These are phyloP conservation scores for Acipenser oxyrinchus DNA, from an alignment of 2,797 vertebrate species.

Conservation along the genomic window DNA sequence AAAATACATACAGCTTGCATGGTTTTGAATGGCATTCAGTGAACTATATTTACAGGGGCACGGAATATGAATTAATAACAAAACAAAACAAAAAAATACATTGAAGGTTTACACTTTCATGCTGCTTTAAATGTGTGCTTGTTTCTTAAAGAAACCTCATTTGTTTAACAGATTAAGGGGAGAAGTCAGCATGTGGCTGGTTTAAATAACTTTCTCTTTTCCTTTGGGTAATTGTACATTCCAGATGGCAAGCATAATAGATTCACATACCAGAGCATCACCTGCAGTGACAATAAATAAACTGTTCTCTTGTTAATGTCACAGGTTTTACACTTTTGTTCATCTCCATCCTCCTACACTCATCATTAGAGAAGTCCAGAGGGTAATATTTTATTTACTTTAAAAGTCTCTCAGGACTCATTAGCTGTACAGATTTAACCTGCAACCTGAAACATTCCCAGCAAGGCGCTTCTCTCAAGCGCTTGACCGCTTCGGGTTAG, in stretches of 20 bases:
- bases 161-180: conserved; percentile 1
- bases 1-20: no score
- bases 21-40: no score
- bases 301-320: neutral
- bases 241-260: conserved; percentile 1
- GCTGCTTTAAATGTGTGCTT: neutral
- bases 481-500: neutral
- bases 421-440: neutral
- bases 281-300: neutral
- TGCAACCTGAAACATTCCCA: neutral
- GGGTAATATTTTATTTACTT: neutral
- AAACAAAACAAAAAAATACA: no score
- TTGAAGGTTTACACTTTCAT: neutral
- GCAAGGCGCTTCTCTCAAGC: neutral
- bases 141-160: neutral
- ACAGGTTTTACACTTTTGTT: neutral
- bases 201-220: neutral
- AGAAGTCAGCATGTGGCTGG: neutral
- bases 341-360: neutral
- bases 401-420: neutral
- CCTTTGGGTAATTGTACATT: neutral
- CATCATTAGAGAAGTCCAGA: neutral
- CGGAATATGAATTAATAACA: no score
- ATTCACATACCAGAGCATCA: neutral
- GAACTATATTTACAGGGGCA: no score